A percentile compares a stretch with the other conserved stretches of the same genome.
Evolutionary conservation across 2,113 vertebrate genomes (phyloP).

Genomic region (Vulpes lagopus): DNA sequence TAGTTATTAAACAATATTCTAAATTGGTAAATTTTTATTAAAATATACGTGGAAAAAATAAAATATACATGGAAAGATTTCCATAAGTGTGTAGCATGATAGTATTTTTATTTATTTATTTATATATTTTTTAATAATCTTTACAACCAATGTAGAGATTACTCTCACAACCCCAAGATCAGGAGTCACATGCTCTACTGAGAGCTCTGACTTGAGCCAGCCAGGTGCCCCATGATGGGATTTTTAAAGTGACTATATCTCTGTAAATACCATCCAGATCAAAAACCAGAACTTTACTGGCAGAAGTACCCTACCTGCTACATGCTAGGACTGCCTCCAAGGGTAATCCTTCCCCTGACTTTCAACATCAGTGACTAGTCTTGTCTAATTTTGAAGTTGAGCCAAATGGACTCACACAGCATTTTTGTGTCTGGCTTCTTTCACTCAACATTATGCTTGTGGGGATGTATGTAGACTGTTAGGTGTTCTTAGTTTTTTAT

Average conservation of each 20-base stretch:
- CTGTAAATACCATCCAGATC: background rate
- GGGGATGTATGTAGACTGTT: background rate
- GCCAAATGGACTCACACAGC: background rate
- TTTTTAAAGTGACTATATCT: background rate
- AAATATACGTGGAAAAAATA: background rate
- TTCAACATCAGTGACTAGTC: background rate
- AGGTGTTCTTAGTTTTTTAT: background rate
- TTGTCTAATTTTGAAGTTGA: conserved; percentile 33
- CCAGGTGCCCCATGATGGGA: background rate
- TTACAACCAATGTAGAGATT: background rate
- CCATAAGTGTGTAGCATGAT: background rate
- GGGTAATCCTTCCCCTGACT: background rate
- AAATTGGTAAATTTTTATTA: conserved; percentile 6
- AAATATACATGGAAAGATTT: background rate
- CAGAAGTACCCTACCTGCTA: background rate
- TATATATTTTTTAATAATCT: background rate
- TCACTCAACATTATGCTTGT: background rate
- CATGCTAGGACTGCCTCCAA: background rate
- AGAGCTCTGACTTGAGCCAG: background rate
- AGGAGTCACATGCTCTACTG: background rate
- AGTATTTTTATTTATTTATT: background rate
- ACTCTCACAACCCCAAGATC: background rate
- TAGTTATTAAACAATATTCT: background rate
- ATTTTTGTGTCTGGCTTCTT: background rate
- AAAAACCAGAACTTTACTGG: background rate